A percentile compares a stretch with the other conserved stretches of the same genome.
Evolutionary conservation across 2,888 invertebrate species (phyloP).

Genomic region (Macropis europaea): DNA sequence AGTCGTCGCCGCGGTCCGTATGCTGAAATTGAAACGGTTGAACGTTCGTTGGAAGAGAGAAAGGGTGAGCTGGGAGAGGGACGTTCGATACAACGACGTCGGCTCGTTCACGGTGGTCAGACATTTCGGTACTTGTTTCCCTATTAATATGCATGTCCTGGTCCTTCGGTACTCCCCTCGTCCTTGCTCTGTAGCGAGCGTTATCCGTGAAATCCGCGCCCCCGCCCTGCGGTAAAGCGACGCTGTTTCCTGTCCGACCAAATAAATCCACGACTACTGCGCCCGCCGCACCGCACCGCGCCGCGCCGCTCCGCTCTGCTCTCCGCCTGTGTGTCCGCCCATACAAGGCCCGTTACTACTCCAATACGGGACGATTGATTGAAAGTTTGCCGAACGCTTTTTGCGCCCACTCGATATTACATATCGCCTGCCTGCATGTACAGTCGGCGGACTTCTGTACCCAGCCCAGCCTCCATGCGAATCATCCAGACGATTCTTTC

Average conservation of each 20-base stretch:
- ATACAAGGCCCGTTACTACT: slow-evolving; percentile 74
- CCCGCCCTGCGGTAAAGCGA: slow-evolving; percentile 61
- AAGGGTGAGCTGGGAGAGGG: slow-evolving; percentile 1
- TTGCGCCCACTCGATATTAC: slow-evolving; percentile 55
- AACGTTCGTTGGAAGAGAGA: slow-evolving; percentile 23
- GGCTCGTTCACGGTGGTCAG: slow-evolving; percentile 67
- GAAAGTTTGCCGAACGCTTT: slow-evolving; percentile 66
- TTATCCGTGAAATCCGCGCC: slow-evolving; percentile 63
- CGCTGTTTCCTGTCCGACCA: slow-evolving; percentile 75
- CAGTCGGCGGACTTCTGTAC: no score
- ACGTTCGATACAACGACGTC: slow-evolving; percentile 68
- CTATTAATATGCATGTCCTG: slow-evolving; percentile 75
- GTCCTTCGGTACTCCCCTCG: slow-evolving; percentile 59
- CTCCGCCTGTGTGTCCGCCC: slow-evolving; percentile 69
- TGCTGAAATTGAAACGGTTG: slow-evolving; percentile 55
- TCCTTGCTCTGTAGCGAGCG: slow-evolving; percentile 33
- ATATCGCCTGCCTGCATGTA: slow-evolving; percentile 43
- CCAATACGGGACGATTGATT: slow-evolving; percentile 67
- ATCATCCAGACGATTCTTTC: no score
- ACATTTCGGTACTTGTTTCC: slow-evolving; percentile 73
- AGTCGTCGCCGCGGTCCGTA: slow-evolving; percentile 45
- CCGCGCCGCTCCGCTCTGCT: slow-evolving; percentile 43
- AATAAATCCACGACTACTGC: slow-evolving; percentile 75
- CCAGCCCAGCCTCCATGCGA: no score
- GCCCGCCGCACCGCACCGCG: slow-evolving; percentile 36